phyloP scores from a whole-genome alignment of 2,888 invertebrate genomes.

The Xestia ashworthii region DNA sequence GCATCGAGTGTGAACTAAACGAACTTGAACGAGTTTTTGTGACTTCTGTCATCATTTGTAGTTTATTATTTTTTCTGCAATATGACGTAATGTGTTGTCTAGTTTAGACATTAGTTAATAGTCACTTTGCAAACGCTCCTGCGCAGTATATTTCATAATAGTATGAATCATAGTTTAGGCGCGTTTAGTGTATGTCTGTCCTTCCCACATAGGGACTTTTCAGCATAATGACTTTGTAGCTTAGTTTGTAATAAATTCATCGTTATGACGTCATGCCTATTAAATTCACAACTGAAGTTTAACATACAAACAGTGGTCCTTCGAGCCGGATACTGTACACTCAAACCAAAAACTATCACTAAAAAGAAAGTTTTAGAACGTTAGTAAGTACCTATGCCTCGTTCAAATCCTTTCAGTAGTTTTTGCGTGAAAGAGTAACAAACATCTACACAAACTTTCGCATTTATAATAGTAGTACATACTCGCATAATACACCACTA shows the following conservation, averaged over 20 bases:
- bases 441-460: not conserved
- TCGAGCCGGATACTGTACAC: no score
- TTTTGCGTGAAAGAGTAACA: not conserved
- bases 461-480: not conserved
- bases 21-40: slow-evolving; percentile 11
- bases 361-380: no score
- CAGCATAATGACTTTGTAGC: not conserved
- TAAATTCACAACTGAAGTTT: not conserved
- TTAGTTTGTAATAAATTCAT: not conserved
- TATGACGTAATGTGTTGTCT: not conserved
- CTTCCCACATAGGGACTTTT: not conserved
- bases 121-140: not conserved
- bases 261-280: not conserved
- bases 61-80: not conserved
- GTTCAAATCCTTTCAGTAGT: no score
- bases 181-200: not conserved
- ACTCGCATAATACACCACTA: no score
- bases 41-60: not conserved
- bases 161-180: slow-evolving; percentile 16
- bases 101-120: not conserved
- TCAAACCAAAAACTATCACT: no score
- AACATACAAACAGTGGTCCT: no score
- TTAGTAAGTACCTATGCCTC: no score
- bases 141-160: not conserved
- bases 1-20: slow-evolving; percentile 11